These are phyloP conservation scores for Trichogramma pretiosum DNA, from an alignment of 1,140 invertebrate genomes.

Conservation along the genomic window DNA sequence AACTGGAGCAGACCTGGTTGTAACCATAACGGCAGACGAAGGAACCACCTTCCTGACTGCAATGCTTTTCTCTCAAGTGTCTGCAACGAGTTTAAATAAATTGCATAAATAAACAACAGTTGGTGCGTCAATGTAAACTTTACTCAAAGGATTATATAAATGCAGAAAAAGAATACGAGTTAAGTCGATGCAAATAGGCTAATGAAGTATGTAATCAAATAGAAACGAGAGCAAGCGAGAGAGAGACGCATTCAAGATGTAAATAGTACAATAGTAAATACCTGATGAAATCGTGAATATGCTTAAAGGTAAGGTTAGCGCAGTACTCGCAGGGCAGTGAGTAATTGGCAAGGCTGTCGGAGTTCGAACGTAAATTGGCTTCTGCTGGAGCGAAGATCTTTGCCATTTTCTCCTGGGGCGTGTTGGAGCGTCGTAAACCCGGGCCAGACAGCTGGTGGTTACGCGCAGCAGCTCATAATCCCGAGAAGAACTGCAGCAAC, in stretches of 20 bases:
- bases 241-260: background rate
- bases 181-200: background rate
- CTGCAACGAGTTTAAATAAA: slow-evolving; percentile 37
- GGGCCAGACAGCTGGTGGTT: slow-evolving; percentile 1
- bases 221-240: background rate
- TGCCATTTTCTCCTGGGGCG: slow-evolving; percentile 38
- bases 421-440: too few relatives aligned
- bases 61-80: slow-evolving; percentile 74
- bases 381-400: slow-evolving; percentile 34
- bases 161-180: background rate
- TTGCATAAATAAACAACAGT: slow-evolving; percentile 1
- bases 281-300: slow-evolving; percentile 41
- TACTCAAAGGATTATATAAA: background rate
- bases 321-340: slow-evolving; percentile 40
- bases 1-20: slow-evolving; percentile 75
- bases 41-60: slow-evolving; percentile 78
- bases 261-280: slow-evolving; percentile 20
- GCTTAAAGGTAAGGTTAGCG: slow-evolving; percentile 41
- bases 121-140: slow-evolving; percentile 6
- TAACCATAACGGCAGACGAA: slow-evolving; percentile 83
- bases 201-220: background rate
- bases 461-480: background rate
- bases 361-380: slow-evolving; percentile 24
- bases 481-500: too few relatives aligned
- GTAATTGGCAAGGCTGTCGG: too few relatives aligned